Evolutionary conservation across 2,888 invertebrate species (phyloP).

Genomic region (Eupithecia abbreviata): DNA sequence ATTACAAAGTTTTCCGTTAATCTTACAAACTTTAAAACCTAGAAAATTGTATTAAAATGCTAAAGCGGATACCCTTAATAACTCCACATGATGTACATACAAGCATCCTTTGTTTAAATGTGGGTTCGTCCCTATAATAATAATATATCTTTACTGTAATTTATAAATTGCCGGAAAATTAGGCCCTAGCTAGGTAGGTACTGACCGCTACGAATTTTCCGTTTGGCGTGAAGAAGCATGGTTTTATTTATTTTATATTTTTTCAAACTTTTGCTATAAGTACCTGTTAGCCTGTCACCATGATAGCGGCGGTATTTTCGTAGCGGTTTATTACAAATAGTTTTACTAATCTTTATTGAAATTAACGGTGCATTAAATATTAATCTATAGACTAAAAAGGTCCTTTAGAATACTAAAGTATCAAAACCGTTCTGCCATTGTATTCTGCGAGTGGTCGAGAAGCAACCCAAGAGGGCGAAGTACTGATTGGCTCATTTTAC

Average conservation of each 20-base stretch:
- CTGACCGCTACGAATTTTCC: too few species aligned
- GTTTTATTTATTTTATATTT: too few species aligned
- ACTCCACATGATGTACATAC: background rate
- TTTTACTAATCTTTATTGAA: background rate
- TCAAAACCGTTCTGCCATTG: constrained; percentile 42
- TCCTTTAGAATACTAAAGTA: constrained; percentile 37
- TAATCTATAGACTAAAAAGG: background rate
- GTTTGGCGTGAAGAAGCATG: too few species aligned
- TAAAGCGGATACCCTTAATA: background rate
- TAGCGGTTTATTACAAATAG: background rate
- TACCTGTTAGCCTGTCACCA: too few species aligned
- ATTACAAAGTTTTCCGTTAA: background rate
- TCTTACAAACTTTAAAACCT: background rate
- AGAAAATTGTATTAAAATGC: background rate
- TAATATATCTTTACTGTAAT: background rate
- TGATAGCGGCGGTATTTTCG: too few species aligned
- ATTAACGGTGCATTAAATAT: too few species aligned
- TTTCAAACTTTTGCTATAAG: too few species aligned
- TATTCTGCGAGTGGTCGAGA: constrained; percentile 40
- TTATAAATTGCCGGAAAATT: background rate
- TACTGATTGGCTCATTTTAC: constrained; percentile 55
- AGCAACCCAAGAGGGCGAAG: constrained; percentile 47
- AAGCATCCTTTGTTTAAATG: background rate
- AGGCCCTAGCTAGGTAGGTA: too few species aligned
- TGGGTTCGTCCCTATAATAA: background rate